These are phyloP conservation scores for Nannoperca australis DNA, from an alignment of 2,797 vertebrate species.

Conservation along the genomic window DNA sequence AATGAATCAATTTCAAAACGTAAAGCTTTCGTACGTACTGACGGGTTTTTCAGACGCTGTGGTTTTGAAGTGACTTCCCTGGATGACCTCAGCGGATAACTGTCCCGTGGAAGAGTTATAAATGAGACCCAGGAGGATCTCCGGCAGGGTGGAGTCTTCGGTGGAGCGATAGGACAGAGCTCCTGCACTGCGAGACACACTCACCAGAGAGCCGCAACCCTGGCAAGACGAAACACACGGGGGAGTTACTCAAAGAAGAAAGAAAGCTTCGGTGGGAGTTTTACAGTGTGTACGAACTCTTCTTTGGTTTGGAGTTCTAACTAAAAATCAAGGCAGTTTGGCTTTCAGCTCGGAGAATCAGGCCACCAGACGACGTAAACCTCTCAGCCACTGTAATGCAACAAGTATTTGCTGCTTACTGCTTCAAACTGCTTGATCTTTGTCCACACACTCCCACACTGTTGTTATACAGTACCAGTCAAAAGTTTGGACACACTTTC, in stretches of 20 bases:
- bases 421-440: no score
- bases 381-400: neutral
- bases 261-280: neutral
- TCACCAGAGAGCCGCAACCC: constrained; percentile 96
- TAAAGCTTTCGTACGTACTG: constrained; percentile 68
- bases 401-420: no score
- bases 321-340: neutral
- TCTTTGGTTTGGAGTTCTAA: neutral
- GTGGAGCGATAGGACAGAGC: constrained; percentile 93
- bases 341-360: neutral
- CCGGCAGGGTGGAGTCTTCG: constrained; percentile 91
- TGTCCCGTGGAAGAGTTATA: constrained; percentile 96
- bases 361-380: neutral
- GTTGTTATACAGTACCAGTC: no score
- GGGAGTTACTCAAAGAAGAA: neutral
- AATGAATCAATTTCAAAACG: neutral
- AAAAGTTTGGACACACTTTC: no score
- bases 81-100: constrained; percentile 96
- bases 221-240: constrained; percentile 62
- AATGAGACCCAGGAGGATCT: constrained; percentile 95
- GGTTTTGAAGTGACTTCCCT: constrained; percentile 98
- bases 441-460: no score
- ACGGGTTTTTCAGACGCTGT: constrained; percentile 94
- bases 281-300: neutral
- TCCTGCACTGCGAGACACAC: constrained; percentile 93